These are phyloP conservation scores for Cyclopterus lumpus DNA, from an alignment of 2,797 vertebrate species.

Conservation along the genomic window DNA sequence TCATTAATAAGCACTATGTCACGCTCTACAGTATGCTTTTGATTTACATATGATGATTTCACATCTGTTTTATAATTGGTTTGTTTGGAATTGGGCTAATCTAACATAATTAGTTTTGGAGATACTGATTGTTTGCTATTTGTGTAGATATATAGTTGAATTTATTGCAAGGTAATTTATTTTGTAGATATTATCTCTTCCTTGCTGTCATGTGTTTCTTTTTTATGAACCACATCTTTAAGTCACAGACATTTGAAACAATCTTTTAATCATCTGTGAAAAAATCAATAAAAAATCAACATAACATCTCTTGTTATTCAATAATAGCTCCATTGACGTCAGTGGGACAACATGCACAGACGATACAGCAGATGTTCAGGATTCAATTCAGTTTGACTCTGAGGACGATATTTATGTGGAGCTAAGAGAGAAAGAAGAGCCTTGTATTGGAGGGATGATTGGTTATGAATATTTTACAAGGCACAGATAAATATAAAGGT, in stretches of 20 bases:
- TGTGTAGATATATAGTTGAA: background rate
- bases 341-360: background rate
- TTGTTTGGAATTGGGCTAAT: constrained; percentile 1
- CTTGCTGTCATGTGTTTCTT: background rate
- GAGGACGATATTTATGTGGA: background rate
- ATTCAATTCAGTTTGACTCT: background rate
- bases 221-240: background rate
- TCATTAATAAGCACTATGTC: constrained; percentile 8
- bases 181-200: background rate
- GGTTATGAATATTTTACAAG: constrained; percentile 1
- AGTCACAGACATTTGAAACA: background rate
- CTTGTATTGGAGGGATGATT: background rate
- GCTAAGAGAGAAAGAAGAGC: background rate
- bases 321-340: background rate
- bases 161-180: background rate
- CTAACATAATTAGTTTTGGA: background rate
- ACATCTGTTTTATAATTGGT: background rate
- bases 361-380: constrained; percentile 17
- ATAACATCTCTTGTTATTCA: constrained; percentile 10
- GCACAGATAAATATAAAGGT: background rate
- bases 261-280: background rate
- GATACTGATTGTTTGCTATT: background rate
- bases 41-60: background rate
- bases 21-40: background rate
- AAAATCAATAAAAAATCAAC: constrained; percentile 12